Base-by-base conservation (phyloP, 2,888 invertebrate genomes). In the Ephialtes manifestator region DNA sequence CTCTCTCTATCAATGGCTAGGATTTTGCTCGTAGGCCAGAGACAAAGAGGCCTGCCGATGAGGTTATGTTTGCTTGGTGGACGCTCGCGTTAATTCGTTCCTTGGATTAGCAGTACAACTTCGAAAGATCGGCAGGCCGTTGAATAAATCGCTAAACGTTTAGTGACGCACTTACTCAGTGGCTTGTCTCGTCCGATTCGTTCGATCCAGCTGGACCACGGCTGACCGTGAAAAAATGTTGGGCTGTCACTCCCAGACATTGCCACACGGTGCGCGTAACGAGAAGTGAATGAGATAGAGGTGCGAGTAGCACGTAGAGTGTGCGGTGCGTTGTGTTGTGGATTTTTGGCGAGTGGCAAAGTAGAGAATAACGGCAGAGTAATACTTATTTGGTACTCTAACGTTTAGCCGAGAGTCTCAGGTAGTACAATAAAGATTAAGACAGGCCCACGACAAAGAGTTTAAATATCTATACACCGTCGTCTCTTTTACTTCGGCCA, bases 201-300 rank as follows among this genome's bases (percentile, higher is more conserved):
- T 89, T 94, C 94, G 86, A 94, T 94, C 94, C 94, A 94, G 90
- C 91, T 94, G 88, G 94, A 94, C 94, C 94, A 94, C 83, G 94
- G 94, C 88, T 94, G 94, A 89, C 94, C 94, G 90, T 94, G 94
- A 90, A 94, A 94, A 92, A 93, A 94, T 88, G 94, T 94, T 91
- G 94, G 94, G 90, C 94, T 94, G 92, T 94, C 94, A 92, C 94
- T 93, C 91, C 94, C 94, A 91, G 94, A 94, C 94, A 94, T 94
- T 91, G 90, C 92, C 92, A 90, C 84, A 82, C 85, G 82, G 82
- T 85, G 82, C 79, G 85, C 85, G 85, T 82, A 67, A 85, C 85
- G 85, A 85, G 85, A 85, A 76, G 75, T 79, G 85, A 85, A 85
- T 85, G 85, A 85, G 85, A 85, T 43, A 11, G 51, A 11, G 51